Evolutionary conservation across 92 coral and sea anemone genomes (phyloP).

Genomic region (Porites evermanni): DNA sequence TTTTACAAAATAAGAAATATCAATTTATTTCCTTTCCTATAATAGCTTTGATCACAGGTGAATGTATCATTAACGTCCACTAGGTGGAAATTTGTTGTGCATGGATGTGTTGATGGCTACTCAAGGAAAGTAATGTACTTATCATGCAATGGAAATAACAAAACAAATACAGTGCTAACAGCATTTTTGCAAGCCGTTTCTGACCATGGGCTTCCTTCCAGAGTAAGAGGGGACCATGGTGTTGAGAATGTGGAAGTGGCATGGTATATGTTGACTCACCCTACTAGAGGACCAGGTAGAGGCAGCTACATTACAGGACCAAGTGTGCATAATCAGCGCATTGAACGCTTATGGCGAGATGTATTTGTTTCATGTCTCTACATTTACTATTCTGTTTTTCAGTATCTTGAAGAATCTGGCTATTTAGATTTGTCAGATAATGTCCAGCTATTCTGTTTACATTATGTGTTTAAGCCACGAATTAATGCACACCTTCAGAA

Average conservation of each 20-base stretch:
- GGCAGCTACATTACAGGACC: slow-evolving; percentile 65
- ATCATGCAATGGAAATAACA: slow-evolving; percentile 63
- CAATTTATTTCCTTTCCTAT: no score
- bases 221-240: slow-evolving; percentile 69
- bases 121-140: slow-evolving; percentile 68
- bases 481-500: slow-evolving; percentile 49
- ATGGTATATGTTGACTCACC: slow-evolving; percentile 66
- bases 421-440: slow-evolving; percentile 53
- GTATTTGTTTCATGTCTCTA: slow-evolving; percentile 58
- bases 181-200: slow-evolving; percentile 50
- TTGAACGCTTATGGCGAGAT: slow-evolving; percentile 71
- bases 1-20: no score
- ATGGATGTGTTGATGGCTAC: slow-evolving; percentile 66
- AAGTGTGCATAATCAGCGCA: slow-evolving; percentile 68
- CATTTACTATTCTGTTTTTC: slow-evolving; percentile 66
- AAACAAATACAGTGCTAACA: slow-evolving; percentile 61
- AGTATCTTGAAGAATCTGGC: slow-evolving; percentile 62
- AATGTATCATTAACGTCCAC: no score
- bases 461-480: slow-evolving; percentile 69
- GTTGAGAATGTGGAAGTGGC: slow-evolving; percentile 71
- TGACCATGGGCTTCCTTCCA: slow-evolving; percentile 60
- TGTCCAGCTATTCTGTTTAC: slow-evolving; percentile 68
- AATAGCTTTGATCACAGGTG: no score
- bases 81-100: slow-evolving; percentile 67
- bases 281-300: slow-evolving; percentile 63